phyloP scores from a whole-genome alignment of 2,888 invertebrate species.

The Pammene aurita region DNA sequence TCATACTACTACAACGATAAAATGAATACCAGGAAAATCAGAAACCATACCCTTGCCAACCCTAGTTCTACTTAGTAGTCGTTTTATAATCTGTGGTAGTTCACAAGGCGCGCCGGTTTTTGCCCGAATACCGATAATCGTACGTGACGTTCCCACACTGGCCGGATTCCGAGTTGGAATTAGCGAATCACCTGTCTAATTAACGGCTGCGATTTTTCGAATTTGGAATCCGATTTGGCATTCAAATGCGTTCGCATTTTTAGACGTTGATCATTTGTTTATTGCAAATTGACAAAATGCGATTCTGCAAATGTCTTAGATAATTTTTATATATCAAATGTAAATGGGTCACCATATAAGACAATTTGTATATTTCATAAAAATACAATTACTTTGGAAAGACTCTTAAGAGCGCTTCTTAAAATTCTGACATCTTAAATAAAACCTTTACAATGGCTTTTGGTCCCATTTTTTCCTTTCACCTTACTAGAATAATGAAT shows the following conservation, averaged over 20 bases:
- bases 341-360: no score
- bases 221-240: constrained; percentile 58
- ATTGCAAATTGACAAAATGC: not conserved
- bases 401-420: no score
- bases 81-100: constrained; percentile 42
- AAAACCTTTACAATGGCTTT: no score
- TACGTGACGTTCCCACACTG: constrained; percentile 82
- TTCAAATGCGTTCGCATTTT: constrained; percentile 44
- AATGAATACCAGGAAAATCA: not conserved
- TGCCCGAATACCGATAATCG: constrained; percentile 74
- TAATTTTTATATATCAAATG: not conserved
- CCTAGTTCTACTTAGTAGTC: constrained; percentile 37
- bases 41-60: constrained; percentile 13
- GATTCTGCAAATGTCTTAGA: no score
- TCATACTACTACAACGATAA: no score
- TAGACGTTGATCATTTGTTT: constrained; percentile 2
- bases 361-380: no score
- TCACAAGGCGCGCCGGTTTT: constrained; percentile 61
- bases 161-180: constrained; percentile 75
- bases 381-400: no score
- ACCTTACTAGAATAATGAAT: not conserved
- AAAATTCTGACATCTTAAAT: no score
- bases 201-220: constrained; percentile 63
- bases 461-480: not conserved
- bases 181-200: constrained; percentile 83